phyloP scores from a whole-genome alignment of 1,140 invertebrate species.

The Onthophagus taurus region DNA sequence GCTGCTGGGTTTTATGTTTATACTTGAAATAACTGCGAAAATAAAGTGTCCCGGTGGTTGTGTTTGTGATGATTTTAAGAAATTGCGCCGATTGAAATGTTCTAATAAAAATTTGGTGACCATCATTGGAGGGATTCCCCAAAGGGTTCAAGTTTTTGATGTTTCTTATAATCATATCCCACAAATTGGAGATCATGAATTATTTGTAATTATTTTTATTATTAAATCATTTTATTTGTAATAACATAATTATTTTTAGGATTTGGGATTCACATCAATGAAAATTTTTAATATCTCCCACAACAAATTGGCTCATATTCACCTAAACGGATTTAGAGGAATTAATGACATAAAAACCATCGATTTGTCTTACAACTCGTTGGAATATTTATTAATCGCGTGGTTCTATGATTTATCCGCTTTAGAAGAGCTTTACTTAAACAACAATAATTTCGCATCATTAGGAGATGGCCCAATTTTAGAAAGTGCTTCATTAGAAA shows the following conservation, averaged over 20 bases:
- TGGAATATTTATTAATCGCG: background rate
- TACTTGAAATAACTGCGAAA: too few species aligned
- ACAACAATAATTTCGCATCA: background rate
- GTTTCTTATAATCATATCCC: background rate
- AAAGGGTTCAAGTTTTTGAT: background rate
- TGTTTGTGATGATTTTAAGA: background rate
- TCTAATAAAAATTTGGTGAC: background rate
- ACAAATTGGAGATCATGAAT: background rate
- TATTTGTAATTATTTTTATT: background rate
- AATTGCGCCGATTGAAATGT: background rate
- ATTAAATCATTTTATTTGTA: background rate
- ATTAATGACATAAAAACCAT: background rate
- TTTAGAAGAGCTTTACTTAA: background rate
- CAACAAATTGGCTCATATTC: background rate
- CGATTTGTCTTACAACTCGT: background rate
- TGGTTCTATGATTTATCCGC: background rate
- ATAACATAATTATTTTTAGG: background rate
- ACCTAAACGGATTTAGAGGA: background rate
- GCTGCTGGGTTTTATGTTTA: too few species aligned
- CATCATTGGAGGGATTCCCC: background rate
- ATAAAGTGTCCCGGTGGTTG: background rate
- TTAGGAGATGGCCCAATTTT: background rate
- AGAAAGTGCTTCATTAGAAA: background rate
- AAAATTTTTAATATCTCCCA: background rate
- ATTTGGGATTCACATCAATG: slow-evolving; percentile 4